A percentile compares a stretch with the other conserved stretches of the same genome.
phyloP scores from a whole-genome alignment of 35 echinoderm and acorn worm species.

The Eucidaris tribuloides region DNA sequence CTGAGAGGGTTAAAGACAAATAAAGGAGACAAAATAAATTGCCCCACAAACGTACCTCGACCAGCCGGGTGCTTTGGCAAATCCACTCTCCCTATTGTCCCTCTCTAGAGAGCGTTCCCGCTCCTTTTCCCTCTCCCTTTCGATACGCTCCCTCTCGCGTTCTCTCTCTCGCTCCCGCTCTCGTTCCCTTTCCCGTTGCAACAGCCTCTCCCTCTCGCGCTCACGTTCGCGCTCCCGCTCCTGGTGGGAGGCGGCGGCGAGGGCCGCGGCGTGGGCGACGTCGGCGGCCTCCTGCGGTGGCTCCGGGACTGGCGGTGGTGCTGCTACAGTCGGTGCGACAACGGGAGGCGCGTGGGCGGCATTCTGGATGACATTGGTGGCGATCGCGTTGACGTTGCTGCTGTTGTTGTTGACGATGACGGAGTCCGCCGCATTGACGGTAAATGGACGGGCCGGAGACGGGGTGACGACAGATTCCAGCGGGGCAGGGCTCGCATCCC shows the following conservation, averaged over 20 bases:
- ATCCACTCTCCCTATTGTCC: no score
- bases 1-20: no score
- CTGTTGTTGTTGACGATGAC: background rate
- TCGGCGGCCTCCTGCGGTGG: background rate
- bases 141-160: no score
- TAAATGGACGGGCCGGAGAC: background rate
- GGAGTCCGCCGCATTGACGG: background rate
- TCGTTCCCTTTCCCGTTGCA: slow-evolving; percentile 4
- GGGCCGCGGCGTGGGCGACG: background rate
- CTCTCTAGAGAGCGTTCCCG: no score
- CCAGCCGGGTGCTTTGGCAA: slow-evolving; percentile 7
- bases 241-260: background rate
- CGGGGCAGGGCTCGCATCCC: background rate
- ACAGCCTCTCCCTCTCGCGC: background rate
- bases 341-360: background rate
- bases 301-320: background rate
- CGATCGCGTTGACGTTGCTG: background rate
- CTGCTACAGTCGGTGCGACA: no score
- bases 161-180: no score
- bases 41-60: background rate
- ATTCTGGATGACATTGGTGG: background rate
- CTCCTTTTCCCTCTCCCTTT: no score
- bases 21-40: no score
- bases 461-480: no score
- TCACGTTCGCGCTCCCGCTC: no score